phyloP scores from a whole-genome alignment of 2,888 invertebrate species.

The Mimumesa dahlbomi region DNA sequence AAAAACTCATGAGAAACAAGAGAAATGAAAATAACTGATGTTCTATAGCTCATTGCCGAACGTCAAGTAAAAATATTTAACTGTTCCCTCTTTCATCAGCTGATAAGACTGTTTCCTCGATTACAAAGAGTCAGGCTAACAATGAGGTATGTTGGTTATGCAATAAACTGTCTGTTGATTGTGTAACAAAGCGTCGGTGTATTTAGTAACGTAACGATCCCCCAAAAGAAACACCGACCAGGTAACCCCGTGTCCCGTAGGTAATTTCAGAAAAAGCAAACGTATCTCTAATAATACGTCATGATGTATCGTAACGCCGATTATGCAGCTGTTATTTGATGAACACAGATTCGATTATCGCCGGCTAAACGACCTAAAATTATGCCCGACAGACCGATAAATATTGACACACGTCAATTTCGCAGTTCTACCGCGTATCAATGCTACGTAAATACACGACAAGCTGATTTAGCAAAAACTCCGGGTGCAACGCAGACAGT shows the following conservation, averaged over 20 bases:
- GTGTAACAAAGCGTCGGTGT: slow-evolving; percentile 27
- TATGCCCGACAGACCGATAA: background rate
- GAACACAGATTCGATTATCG: too few species aligned
- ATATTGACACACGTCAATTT: background rate
- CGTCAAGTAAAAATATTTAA: slow-evolving; percentile 43
- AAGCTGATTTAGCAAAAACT: slow-evolving; percentile 6
- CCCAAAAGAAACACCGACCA: slow-evolving; percentile 5
- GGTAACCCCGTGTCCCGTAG: background rate
- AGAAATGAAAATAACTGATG: too few species aligned
- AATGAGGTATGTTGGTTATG: slow-evolving; percentile 36
- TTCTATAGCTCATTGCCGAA: too few species aligned
- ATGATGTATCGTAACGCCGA: too few species aligned
- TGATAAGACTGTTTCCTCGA: slow-evolving; percentile 43
- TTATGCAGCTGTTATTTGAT: too few species aligned
- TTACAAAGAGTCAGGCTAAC: slow-evolving; percentile 35
- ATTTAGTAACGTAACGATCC: slow-evolving; percentile 5
- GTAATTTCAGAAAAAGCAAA: too few species aligned
- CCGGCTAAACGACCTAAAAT: background rate
- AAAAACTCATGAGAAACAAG: too few species aligned
- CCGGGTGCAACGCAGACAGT: background rate
- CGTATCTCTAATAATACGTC: too few species aligned
- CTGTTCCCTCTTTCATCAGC: slow-evolving; percentile 31
- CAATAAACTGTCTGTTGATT: slow-evolving; percentile 30
- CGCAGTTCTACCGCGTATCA: background rate
- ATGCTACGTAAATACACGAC: background rate